Conservation (phyloP, 2,888 invertebrate genomes). For the Acleris holmiana region DNA sequence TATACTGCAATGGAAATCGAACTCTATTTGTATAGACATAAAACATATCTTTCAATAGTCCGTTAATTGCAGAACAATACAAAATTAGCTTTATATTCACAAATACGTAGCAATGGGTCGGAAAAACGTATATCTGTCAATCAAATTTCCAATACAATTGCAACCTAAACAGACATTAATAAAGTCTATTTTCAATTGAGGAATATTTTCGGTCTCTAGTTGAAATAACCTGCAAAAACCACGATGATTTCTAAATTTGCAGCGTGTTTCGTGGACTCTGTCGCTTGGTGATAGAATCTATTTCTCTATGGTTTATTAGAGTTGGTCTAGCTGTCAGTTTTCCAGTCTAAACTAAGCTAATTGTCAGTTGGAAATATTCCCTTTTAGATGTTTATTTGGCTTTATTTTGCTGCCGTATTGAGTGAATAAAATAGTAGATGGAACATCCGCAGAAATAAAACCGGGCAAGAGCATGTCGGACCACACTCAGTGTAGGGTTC, state of each 20-base stretch:
- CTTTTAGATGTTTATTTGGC: neutral
- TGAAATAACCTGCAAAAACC: constrained; percentile 23
- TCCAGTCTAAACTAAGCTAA: constrained; percentile 17
- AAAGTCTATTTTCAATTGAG: neutral
- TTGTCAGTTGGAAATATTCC: constrained; percentile 21
- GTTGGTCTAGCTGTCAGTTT: constrained; percentile 3
- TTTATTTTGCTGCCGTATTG: constrained; percentile 13
- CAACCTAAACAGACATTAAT: neutral
- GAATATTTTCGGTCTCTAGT: constrained; percentile 2
- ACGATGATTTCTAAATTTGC: constrained; percentile 3
- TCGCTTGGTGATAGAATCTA: neutral
- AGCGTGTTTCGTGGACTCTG: neutral
- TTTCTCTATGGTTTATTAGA: neutral
- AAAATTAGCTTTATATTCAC: constrained; percentile 44
- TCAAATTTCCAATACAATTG: neutral
- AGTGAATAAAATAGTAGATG: too few species aligned
- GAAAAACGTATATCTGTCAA: constrained; percentile 11
- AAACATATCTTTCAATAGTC: constrained; percentile 19
- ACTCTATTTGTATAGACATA: constrained; percentile 24
- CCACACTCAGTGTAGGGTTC: too few species aligned
- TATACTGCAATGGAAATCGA: neutral
- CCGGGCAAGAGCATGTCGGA: too few species aligned
- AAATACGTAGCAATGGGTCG: constrained; percentile 16
- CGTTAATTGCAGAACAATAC: constrained; percentile 42
- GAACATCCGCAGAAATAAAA: too few species aligned